Percentiles rank a stretch among this genome's conserved stretches.
These are phyloP conservation scores for Rhinogobio ventralis DNA, from an alignment of 2,797 vertebrate species.

Conservation along the genomic window DNA sequence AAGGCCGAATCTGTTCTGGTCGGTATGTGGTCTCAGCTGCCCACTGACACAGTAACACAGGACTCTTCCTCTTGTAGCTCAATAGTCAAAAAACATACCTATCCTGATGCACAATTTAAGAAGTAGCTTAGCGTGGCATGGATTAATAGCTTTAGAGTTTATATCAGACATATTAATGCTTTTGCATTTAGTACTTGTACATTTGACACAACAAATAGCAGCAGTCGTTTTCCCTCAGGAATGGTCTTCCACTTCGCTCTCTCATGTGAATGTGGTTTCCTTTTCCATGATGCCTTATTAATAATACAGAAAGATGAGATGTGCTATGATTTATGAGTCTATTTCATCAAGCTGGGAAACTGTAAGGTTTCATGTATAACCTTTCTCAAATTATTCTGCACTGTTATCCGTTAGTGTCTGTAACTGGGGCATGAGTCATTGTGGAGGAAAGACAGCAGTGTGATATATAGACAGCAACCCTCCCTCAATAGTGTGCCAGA, in stretches of 20 bases:
- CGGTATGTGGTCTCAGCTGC: constrained; percentile 39
- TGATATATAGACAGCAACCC: constrained; percentile 24
- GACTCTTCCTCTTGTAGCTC: background rate
- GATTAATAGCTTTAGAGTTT: constrained; percentile 8
- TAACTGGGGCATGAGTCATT: constrained; percentile 55
- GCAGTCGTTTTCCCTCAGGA: constrained; percentile 5
- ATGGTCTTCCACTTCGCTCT: background rate
- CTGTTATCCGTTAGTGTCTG: constrained; percentile 56
- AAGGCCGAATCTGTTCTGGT: constrained; percentile 26
- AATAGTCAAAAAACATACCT: background rate
- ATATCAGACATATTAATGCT: constrained; percentile 6
- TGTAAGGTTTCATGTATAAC: constrained; percentile 36
- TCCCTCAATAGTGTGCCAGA: constrained; percentile 33
- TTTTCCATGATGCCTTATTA: constrained; percentile 22
- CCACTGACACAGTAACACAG: constrained; percentile 30
- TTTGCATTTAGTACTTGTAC: background rate
- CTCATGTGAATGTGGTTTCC: constrained; percentile 6
- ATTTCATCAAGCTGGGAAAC: constrained; percentile 11
- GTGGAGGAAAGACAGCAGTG: constrained; percentile 19
- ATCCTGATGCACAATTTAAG: too few relatives aligned
- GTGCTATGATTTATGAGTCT: constrained; percentile 39
- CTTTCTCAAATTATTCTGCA: constrained; percentile 10
- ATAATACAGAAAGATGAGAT: constrained; percentile 28
- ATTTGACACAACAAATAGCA: constrained; percentile 11
- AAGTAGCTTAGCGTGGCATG: background rate